These are phyloP conservation scores for Empidonax alnorum DNA, from an alignment of 2,113 vertebrate species.

Conservation along the genomic window DNA sequence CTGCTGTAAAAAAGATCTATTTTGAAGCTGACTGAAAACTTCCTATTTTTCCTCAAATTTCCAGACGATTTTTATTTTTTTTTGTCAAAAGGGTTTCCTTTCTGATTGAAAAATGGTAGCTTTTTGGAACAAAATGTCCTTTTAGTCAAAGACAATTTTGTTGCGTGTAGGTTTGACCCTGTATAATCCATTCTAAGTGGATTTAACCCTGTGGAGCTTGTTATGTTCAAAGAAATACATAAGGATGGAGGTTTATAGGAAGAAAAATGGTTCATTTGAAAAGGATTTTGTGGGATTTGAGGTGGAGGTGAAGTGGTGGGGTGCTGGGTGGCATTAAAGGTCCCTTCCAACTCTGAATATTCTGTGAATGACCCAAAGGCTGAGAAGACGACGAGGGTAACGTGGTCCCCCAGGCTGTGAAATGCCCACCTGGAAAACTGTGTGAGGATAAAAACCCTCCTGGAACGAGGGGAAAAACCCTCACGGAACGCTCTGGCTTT, in stretches of 20 bases:
- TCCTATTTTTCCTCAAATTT: background rate
- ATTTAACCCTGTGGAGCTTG: background rate
- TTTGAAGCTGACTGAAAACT: background rate
- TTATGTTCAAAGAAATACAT: too few relatives aligned
- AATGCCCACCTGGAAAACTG: too few relatives aligned
- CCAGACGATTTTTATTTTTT: background rate
- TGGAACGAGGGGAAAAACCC: background rate
- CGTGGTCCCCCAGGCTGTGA: rapidly evolving
- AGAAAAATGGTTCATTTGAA: background rate
- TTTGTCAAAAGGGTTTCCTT: background rate
- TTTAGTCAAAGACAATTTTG: background rate
- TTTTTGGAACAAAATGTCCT: background rate
- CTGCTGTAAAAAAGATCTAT: background rate
- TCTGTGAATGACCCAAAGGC: background rate
- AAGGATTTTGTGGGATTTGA: background rate
- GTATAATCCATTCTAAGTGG: background rate
- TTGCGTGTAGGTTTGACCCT: background rate
- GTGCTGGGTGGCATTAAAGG: background rate
- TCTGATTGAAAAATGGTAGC: background rate
- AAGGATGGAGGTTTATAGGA: background rate
- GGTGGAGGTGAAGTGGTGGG: too few relatives aligned
- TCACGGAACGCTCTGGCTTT: background rate
- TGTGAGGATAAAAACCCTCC: background rate
- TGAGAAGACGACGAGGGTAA: background rate
- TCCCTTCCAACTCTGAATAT: background rate